Conservation (phyloP, 2,888 invertebrate genomes). For the Acrobasis suavella region DNA sequence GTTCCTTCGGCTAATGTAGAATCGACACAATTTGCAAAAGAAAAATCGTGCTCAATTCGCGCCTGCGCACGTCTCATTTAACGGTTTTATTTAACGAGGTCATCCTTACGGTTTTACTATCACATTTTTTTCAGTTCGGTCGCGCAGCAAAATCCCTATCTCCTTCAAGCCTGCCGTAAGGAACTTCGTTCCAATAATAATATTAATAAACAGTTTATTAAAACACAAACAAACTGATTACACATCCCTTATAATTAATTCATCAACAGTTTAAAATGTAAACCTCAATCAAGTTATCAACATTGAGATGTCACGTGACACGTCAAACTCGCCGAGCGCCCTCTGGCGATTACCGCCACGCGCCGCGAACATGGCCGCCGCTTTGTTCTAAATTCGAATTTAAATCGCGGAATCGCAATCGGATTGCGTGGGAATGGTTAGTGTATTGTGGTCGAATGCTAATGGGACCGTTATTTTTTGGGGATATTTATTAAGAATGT, state of each 20-base stretch:
- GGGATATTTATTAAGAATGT: not conserved
- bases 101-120: too few species aligned
- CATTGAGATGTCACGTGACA: conserved; percentile 7
- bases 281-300: conserved; percentile 1
- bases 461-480: conserved; percentile 5
- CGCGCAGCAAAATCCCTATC: too few species aligned
- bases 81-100: too few species aligned
- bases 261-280: not conserved
- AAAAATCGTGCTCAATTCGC: too few species aligned
- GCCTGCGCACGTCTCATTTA: too few species aligned
- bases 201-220: not conserved
- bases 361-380: conserved; percentile 16
- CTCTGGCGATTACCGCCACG: conserved; percentile 16
- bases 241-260: not conserved
- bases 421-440: conserved; percentile 27
- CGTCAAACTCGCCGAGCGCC: not conserved
- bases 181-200: too few species aligned
- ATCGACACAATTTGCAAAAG: too few species aligned
- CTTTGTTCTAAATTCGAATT: conserved; percentile 15
- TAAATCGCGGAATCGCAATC: conserved; percentile 21
- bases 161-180: too few species aligned
- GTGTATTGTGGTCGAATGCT: conserved; percentile 21
- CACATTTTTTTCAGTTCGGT: too few species aligned
- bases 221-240: not conserved
- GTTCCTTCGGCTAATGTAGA: too few species aligned